A percentile compares a stretch with the other conserved stretches of the same genome.
These are phyloP conservation scores for Chelidonichthys spinosus DNA, from an alignment of 2,797 vertebrate genomes.

Conservation along the genomic window DNA sequence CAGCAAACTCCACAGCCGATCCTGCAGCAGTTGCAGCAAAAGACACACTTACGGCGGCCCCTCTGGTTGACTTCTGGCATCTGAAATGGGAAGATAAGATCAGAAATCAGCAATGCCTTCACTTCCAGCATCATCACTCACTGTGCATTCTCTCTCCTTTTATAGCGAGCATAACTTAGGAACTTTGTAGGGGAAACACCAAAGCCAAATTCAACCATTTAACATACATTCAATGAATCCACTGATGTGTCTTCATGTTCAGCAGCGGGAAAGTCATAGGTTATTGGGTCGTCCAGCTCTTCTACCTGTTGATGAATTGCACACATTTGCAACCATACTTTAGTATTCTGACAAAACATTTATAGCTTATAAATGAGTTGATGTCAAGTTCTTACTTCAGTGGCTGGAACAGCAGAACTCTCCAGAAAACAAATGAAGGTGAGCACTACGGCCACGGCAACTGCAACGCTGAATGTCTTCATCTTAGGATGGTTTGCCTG, in stretches of 20 bases:
- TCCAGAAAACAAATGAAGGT: slow-evolving; percentile 58
- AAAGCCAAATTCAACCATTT: too few species aligned
- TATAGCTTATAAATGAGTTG: not conserved
- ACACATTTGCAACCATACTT: not conserved
- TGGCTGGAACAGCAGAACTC: slow-evolving; percentile 49
- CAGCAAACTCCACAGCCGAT: slow-evolving; percentile 1
- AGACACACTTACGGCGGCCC: not conserved
- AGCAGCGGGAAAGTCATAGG: not conserved
- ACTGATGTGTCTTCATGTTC: slow-evolving; percentile 8
- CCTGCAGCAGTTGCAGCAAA: not conserved
- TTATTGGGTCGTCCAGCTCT: slow-evolving; percentile 11
- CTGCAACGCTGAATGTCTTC: slow-evolving; percentile 62
- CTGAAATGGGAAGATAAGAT: slow-evolving; percentile 14
- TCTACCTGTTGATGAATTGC: slow-evolving; percentile 14
- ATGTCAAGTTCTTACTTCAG: slow-evolving; percentile 56
- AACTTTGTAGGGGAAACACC: not conserved
- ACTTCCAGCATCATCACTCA: not conserved
- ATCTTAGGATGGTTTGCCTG: slow-evolving; percentile 47
- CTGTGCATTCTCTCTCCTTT: not conserved
- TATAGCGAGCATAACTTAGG: not conserved
- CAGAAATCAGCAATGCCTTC: slow-evolving; percentile 9
- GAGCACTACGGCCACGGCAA: slow-evolving; percentile 62
- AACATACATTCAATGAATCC: not conserved
- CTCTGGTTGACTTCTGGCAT: not conserved
- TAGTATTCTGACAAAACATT: not conserved